Evolutionary conservation across 2,797 vertebrate species (phyloP).

Genomic region (Calcarius lapponicus): DNA sequence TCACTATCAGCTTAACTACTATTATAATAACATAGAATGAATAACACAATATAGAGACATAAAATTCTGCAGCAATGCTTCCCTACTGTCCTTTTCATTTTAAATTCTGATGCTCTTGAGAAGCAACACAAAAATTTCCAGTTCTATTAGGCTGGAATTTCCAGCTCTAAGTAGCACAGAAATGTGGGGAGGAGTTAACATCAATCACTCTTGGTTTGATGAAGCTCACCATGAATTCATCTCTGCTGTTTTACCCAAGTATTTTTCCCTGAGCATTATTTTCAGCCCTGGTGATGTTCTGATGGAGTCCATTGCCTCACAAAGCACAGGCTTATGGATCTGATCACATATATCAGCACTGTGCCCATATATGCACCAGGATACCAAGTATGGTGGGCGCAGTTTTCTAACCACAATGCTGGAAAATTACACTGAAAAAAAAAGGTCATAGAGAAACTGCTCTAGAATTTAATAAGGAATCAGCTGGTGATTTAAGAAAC

Average conservation of each 20-base stretch:
- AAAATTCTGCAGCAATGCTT: not conserved
- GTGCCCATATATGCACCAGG: not conserved
- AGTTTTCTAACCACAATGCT: not conserved
- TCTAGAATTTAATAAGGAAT: conserved; percentile 4
- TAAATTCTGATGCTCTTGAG: not conserved
- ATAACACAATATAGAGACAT: not conserved
- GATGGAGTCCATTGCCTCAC: not conserved
- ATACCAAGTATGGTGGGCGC: not conserved
- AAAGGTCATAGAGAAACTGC: not conserved
- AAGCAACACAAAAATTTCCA: not conserved
- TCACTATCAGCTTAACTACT: not conserved
- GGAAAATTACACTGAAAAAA: conserved; percentile 18
- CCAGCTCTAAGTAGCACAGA: not conserved
- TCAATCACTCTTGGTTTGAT: not conserved
- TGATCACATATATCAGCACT: not conserved
- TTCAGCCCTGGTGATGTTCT: not conserved
- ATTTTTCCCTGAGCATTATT: not conserved
- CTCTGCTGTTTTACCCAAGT: not conserved
- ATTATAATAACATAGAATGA: not conserved
- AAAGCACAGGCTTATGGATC: not conserved
- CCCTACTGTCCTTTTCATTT: not conserved
- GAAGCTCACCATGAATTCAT: not conserved
- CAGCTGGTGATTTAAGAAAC: not conserved
- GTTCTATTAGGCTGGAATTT: not conserved
- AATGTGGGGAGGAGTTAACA: not conserved